Percentiles rank a stretch among this genome's conserved stretches.
phyloP scores from a whole-genome alignment of 2,888 invertebrate genomes.

The Drosophila acutilabella region DNA sequence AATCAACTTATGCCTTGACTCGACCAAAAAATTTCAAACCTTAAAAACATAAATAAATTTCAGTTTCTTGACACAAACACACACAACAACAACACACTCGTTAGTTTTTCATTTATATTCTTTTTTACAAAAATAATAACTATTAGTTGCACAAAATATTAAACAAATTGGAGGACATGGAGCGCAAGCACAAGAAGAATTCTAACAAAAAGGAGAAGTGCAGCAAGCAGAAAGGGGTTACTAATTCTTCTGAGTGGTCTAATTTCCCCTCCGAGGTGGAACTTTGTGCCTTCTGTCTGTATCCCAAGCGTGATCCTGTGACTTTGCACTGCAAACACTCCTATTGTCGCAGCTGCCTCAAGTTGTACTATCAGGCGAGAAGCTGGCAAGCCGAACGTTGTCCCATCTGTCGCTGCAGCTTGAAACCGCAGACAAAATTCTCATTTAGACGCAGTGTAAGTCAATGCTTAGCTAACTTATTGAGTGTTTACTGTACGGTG shows the following conservation, averaged over 20 bases:
- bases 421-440: not conserved
- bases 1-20: constrained; percentile 19
- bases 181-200: not conserved
- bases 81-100: not conserved
- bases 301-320: constrained; percentile 45
- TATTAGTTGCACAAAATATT: not conserved
- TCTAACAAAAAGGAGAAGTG: not conserved
- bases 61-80: not conserved
- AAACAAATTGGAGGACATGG: constrained; percentile 5
- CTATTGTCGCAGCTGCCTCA: constrained; percentile 56
- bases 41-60: not conserved
- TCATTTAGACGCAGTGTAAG: constrained; percentile 26
- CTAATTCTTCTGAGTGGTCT: too few relatives aligned
- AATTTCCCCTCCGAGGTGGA: not conserved
- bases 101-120: too few relatives aligned
- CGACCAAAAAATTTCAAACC: not conserved
- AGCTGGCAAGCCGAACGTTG: constrained; percentile 56
- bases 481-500: not conserved
- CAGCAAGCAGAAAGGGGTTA: not conserved
- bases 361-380: constrained; percentile 46
- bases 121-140: too few relatives aligned
- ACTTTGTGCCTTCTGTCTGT: constrained; percentile 60
- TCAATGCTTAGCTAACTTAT: not conserved
- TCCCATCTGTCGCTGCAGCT: constrained; percentile 57
- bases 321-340: constrained; percentile 53